phyloP scores from a whole-genome alignment of 2,113 vertebrate species.

The Illadopsis cleaveri region DNA sequence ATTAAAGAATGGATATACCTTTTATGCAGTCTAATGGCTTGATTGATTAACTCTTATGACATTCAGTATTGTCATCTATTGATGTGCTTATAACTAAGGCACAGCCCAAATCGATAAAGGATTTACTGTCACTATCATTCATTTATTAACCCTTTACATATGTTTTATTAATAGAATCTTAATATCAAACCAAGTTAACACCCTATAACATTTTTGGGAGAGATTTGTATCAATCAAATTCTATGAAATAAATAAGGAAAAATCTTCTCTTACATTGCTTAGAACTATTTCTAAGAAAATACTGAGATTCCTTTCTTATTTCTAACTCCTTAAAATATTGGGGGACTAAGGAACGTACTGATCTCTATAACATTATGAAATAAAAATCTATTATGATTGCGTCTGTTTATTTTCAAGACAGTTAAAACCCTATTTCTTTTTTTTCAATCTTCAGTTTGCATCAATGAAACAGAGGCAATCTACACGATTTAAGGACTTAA shows the following conservation, averaged over 20 bases:
- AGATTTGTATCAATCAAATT: background rate
- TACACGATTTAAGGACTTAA: background rate
- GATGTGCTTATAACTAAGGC: background rate
- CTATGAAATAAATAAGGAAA: background rate
- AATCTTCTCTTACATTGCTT: background rate
- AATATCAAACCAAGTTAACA: background rate
- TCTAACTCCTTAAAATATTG: background rate
- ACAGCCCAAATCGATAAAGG: background rate
- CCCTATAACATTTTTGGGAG: background rate
- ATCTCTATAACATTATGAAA: background rate
- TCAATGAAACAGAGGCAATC: background rate
- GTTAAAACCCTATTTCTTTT: background rate
- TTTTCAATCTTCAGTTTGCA: background rate
- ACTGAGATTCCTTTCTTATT: background rate
- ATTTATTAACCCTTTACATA: constrained; percentile 10
- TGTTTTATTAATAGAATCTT: background rate
- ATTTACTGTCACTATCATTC: background rate
- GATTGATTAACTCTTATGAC: background rate
- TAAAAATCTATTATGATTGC: background rate
- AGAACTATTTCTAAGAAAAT: background rate
- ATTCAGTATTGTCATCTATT: background rate
- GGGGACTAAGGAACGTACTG: background rate
- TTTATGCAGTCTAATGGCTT: background rate
- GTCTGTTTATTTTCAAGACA: background rate
- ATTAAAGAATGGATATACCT: background rate